Base-by-base conservation (phyloP, 2,888 invertebrate species). In the Corythucha ciliata region DNA sequence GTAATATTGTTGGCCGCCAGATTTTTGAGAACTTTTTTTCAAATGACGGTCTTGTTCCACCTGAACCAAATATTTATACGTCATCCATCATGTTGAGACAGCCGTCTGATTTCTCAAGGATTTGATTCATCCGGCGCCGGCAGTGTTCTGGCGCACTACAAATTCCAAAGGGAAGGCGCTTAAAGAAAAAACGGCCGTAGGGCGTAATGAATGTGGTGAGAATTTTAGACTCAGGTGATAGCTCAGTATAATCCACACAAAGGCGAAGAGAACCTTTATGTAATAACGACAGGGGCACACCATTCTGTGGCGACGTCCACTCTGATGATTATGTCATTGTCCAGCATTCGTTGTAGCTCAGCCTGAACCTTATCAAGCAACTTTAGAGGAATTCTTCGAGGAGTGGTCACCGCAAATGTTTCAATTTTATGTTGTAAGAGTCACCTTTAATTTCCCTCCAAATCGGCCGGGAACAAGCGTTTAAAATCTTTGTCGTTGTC, bases 41-140 rank as follows among this genome's bases (percentile, higher is more conserved):
- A 57, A 24, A 2, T 49, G 29, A 2, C 8, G 12, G 32, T 57
- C 50, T 33, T 54, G 56, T 34, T 57, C 51, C 29, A 48, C 56
- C 10, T 24, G 3, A 12, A 2, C 53, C 56, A 21, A 18, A 20
- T 32, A 55, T 45, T 10, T 52, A 37, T 10, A 55, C 45, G 32
- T 55, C 48, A 16, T 55, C 52, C 39, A 45, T 45, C 21, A 50
- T 14, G 21, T 54, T 50, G n/a, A 49, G 22, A 2, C 36, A 36
- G 3, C 54, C 54, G 4, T 44, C 39, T 2, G 50, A 20, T n/a
- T 41, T 44, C 10, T n/a, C 34, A 24, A 36, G 36, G 8, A 36
- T 36, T 36, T 36, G 36, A 14, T 8, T 39, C 40, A 41, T 18
- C 12, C 39, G 18, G 10, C 45, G 4, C 20, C 47, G 47, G 18